Evolutionary conservation across 2,113 vertebrate species (phyloP).

Genomic region (Microcebus murinus): DNA sequence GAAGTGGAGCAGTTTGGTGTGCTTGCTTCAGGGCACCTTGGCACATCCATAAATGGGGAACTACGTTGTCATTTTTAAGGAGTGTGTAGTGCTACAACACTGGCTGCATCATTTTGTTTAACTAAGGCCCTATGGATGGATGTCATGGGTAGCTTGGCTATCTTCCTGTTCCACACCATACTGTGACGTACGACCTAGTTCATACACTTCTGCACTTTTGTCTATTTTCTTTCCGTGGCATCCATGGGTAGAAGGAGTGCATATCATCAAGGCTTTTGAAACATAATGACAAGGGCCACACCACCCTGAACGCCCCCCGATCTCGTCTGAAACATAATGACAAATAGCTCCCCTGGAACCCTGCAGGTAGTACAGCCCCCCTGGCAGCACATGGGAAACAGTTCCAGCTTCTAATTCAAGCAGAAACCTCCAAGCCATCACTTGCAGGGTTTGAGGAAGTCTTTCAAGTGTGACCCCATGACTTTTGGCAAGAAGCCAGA

Average conservation of each 20-base stretch:
- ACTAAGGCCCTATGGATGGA: neutral
- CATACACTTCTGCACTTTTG: neutral
- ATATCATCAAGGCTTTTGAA: neutral
- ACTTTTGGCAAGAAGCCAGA: conserved; percentile 73
- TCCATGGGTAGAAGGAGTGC: neutral
- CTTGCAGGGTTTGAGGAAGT: conserved; percentile 69
- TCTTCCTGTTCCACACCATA: neutral
- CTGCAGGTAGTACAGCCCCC: neutral
- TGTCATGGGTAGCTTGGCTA: neutral
- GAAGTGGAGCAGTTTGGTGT: neutral
- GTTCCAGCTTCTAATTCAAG: conserved; percentile 42
- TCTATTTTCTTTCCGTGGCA: neutral
- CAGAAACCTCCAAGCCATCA: conserved; percentile 36
- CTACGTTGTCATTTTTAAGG: neutral
- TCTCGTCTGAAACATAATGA: neutral
- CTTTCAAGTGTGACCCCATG: conserved; percentile 72
- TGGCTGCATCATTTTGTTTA: neutral
- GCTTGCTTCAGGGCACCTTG: neutral
- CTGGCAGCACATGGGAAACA: neutral
- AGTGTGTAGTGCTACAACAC: neutral
- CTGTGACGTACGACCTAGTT: neutral
- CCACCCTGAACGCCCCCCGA: too few relatives aligned
- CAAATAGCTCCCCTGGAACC: neutral
- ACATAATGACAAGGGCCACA: neutral
- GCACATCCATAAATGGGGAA: neutral